Base-by-base conservation (phyloP, 2,888 invertebrate species). In the Tenthredo notha region DNA sequence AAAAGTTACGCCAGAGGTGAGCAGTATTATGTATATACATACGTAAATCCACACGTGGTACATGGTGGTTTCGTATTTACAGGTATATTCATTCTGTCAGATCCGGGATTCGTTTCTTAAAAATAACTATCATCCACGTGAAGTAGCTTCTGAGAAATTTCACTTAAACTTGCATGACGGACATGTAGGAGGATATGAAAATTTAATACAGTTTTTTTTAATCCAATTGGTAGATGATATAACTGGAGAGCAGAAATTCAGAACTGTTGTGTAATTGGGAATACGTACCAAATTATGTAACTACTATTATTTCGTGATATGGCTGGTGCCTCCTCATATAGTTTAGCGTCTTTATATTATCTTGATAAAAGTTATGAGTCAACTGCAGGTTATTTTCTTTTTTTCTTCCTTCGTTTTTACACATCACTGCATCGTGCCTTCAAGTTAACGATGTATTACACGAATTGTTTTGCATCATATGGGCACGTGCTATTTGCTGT, bases 1-100 rank as follows among this genome's bases (percentile, higher is more conserved):
- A 95, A 94, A 88, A 94, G 94, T 21, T 94, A 95, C 86, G 95
- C 95, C 2, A 90, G 92, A 92, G 93, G 95, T 95, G 92, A 93
- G 92, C 89, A 80, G 83, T 47, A 50, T 74, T 54, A 84, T 37
- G 40, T 77, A 40, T 70, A 4, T 54, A 54, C 50, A 54, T 18
- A 54, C 54, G 29, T 33, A 33, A 54, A 33, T 74, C 6, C 72
- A 18, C 43, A 74, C 10, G 7, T 33, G 12, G 9, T 61, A 61
- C 12, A 61, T 25, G 25, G 10, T 33, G 15, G 67, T 18, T 67
- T 33, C 67, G 33, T 67, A 67, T 67, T 67, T 25, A 33, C 29
- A 33, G 67, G 25, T 67, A 1, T 67, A 67, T 18, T 67, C 18
- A 7, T 25, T 54, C 37, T 33, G 5, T 33, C 6, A 15, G 43